Evolutionary conservation across 2,797 vertebrate genomes (phyloP).

Genomic region (Amblyopsis hoosieri): DNA sequence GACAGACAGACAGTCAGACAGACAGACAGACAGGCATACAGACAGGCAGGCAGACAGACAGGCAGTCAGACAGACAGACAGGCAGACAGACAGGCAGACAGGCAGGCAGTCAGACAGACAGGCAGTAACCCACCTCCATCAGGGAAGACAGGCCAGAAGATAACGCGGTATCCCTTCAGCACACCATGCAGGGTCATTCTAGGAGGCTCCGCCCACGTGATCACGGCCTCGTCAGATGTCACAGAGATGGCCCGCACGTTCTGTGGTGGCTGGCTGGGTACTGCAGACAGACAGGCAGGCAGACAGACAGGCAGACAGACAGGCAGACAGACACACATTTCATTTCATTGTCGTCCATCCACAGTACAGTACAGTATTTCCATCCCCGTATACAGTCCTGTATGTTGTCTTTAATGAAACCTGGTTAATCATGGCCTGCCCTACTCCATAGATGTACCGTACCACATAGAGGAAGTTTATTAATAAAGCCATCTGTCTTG

Average conservation of each 20-base stretch:
- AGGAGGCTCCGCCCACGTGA: slow-evolving; percentile 95
- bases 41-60: not conserved
- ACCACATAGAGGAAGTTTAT: too few species aligned
- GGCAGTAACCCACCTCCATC: slow-evolving; percentile 85
- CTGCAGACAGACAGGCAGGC: slow-evolving; percentile 59
- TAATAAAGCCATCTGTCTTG: too few species aligned
- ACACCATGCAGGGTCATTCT: slow-evolving; percentile 93
- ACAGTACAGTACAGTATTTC: too few species aligned
- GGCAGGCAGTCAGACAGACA: not conserved
- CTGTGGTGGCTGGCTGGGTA: slow-evolving; percentile 95
- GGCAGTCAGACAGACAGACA: not conserved
- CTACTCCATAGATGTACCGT: not conserved
- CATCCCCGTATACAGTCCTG: not conserved
- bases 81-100: too few species aligned
- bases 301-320: not conserved
- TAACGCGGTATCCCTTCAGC: slow-evolving; percentile 90
- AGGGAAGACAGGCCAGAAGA: slow-evolving; percentile 95
- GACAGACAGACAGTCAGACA: slow-evolving; percentile 4
- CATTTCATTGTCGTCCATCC: too few species aligned
- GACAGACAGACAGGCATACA: too few species aligned
- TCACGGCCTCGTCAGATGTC: slow-evolving; percentile 92
- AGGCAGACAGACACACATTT: not conserved
- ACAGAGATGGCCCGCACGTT: slow-evolving; percentile 94
- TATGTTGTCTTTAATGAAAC: too few species aligned
- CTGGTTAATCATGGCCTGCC: too few species aligned